Conservation (phyloP, 1,140 invertebrate species). For the Metaphire vulgaris region DNA sequence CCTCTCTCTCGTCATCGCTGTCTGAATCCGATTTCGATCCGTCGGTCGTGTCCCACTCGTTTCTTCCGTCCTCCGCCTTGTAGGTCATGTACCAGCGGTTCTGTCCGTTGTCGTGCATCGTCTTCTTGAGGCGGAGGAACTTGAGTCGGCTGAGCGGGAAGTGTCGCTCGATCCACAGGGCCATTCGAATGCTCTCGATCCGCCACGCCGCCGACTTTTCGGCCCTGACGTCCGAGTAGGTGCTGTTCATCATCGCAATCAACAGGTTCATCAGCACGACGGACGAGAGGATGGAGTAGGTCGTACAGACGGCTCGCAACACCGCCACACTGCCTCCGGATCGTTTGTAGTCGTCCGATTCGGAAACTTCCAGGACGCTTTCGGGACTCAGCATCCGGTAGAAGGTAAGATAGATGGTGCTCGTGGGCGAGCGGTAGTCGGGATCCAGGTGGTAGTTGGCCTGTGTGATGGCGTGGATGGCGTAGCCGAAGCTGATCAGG, state of each 20-base stretch:
- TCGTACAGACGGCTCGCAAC: conserved; percentile 12
- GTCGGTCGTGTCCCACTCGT: neutral
- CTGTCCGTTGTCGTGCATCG: neutral
- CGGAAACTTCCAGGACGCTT: conserved; percentile 24
- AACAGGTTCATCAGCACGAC: conserved; percentile 32
- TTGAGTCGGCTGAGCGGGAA: neutral
- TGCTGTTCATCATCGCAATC: conserved; percentile 32
- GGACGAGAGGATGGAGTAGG: conserved; percentile 28
- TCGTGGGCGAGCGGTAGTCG: neutral
- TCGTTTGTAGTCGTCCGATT: conserved; percentile 11
- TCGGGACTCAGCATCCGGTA: conserved; percentile 30
- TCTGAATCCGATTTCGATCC: neutral
- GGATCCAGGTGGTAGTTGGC: conserved; percentile 5
- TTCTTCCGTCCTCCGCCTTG: neutral
- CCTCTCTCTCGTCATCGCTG: neutral
- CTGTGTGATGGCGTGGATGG: conserved; percentile 26
- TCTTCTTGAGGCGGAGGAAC: neutral
- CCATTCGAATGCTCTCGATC: conserved; percentile 24
- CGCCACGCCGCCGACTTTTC: conserved; percentile 24
- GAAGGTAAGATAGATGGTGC: conserved; percentile 30
- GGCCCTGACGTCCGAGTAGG: conserved; percentile 26
- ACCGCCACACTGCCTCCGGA: conserved; percentile 11
- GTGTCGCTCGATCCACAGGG: conserved; percentile 22
- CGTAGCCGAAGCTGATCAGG: conserved; percentile 30
- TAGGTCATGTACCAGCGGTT: conserved; percentile 16